Base-by-base conservation (phyloP, 1,140 invertebrate species). In the Euwallacea fornicatus region DNA sequence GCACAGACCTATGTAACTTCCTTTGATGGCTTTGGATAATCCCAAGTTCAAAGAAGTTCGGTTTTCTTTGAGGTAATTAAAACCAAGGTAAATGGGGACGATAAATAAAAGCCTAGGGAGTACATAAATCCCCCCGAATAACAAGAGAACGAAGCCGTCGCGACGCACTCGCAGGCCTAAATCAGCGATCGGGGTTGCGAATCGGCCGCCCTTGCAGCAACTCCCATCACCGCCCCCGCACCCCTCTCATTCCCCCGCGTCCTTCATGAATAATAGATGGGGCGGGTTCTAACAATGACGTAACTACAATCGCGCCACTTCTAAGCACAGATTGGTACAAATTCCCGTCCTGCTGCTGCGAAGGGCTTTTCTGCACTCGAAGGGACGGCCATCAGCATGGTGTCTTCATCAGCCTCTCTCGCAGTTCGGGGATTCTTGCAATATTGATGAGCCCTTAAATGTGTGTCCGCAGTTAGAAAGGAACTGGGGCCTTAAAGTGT, bases 211-310 rank as follows among this genome's bases (percentile, higher is more conserved):
- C 16, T 42, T 54, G 56, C 62, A 50, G 42, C 69, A 15, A n/a
- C 50, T 53, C 70, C 55, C 66, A 62, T 64, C 59, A 33, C 70
- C 58, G 21, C 66, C 69, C 43, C 47, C 63, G 15, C 41, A 21
- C 64, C 42, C 43, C 67, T 47, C 61, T 43, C 42, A 15, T 44
- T 59, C 62, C 67, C 70, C 67, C 43, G 72, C 75, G 69, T 68
- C 76, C 77, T 64, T 64, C 79, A 81, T 81, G 80, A 81, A 81
- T 81, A 81, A 81, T 81, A 80, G 75, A 81, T 81, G 77, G 80
- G 80, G 80, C 80, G 80, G 79, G 80, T 79, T 81, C 79, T 79
- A 81, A 81, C 80, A 81, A 81, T 81, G 80, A 81, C 80, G 80
- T 80, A 81, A 81, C 80, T 80, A 79, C 80, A 80, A 81, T 81